These are phyloP conservation scores for Synanthedon tipuliformis DNA, from an alignment of 2,888 invertebrate species.

Conservation along the genomic window DNA sequence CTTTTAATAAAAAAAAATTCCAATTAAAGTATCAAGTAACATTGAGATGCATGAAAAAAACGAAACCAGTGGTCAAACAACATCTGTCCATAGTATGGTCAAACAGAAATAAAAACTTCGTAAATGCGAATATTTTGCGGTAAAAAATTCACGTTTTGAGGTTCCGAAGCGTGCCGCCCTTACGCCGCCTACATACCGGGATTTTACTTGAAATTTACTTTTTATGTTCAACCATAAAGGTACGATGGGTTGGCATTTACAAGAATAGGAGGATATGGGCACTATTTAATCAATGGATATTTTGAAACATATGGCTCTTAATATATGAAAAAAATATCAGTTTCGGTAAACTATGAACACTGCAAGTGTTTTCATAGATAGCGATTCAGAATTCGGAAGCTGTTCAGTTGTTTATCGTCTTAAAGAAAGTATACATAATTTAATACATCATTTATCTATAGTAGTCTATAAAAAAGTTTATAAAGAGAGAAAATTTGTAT, in stretches of 20 bases:
- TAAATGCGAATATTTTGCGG: constrained; percentile 1
- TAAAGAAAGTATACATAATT: no score
- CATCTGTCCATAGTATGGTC: constrained; percentile 36
- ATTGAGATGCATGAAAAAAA: constrained; percentile 29
- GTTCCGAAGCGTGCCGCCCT: constrained; percentile 57
- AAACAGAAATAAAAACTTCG: neutral
- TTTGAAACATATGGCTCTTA: no score
- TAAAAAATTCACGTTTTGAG: constrained; percentile 36
- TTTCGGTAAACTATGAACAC: no score
- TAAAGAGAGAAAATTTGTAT: no score
- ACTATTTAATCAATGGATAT: neutral
- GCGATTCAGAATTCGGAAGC: no score
- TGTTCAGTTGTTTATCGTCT: no score
- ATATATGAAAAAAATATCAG: no score
- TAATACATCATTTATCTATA: no score
- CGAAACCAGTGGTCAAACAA: constrained; percentile 58
- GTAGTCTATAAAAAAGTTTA: no score
- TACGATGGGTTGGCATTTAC: constrained; percentile 6
- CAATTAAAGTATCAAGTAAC: constrained; percentile 51
- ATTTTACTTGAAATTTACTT: constrained; percentile 38
- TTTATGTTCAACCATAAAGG: constrained; percentile 30
- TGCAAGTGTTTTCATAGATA: no score
- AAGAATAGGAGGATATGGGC: constrained; percentile 5
- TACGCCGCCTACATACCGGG: constrained; percentile 35
- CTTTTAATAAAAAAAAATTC: constrained; percentile 10